These are phyloP conservation scores for Serrognathus titanus DNA, from an alignment of 2,888 invertebrate species.

Conservation along the genomic window DNA sequence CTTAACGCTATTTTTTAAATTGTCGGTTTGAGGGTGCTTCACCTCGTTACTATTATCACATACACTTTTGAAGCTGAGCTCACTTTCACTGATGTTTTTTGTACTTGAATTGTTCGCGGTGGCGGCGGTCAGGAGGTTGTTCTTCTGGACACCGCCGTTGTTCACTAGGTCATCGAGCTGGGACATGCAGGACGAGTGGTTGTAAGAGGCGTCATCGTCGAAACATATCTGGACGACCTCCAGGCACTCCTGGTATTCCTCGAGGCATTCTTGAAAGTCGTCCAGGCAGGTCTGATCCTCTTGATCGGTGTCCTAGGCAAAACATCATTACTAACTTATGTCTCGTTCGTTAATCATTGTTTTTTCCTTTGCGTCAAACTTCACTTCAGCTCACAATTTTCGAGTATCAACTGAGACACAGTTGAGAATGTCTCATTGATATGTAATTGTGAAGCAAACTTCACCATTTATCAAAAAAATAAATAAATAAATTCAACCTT, in stretches of 20 bases:
- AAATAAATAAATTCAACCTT: no score
- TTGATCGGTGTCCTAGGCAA: slow-evolving; percentile 53
- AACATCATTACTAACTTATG: background rate
- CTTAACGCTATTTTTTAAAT: slow-evolving; percentile 2
- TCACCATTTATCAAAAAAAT: no score
- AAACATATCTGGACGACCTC: slow-evolving; percentile 62
- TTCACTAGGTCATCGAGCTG: slow-evolving; percentile 33
- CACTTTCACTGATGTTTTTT: slow-evolving; percentile 19
- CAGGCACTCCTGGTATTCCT: slow-evolving; percentile 62
- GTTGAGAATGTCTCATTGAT: no score
- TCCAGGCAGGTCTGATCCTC: slow-evolving; percentile 63
- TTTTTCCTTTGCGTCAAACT: no score
- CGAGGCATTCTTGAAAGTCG: slow-evolving; percentile 63
- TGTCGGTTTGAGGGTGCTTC: slow-evolving; percentile 7
- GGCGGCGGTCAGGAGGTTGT: slow-evolving; percentile 5
- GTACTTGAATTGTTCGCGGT: slow-evolving; percentile 5
- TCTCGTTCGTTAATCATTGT: no score
- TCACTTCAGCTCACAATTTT: no score
- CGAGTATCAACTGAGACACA: no score
- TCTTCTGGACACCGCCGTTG: slow-evolving; percentile 3
- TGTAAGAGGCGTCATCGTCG: slow-evolving; percentile 55
- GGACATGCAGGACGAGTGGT: slow-evolving; percentile 39
- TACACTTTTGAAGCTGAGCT: slow-evolving; percentile 26
- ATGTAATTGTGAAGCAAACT: no score
- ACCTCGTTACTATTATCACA: slow-evolving; percentile 22